Percentiles rank a stretch among this genome's conserved stretches.
These are phyloP conservation scores for Sebastes vulpes DNA, from an alignment of 2,797 vertebrate species.

Conservation along the genomic window DNA sequence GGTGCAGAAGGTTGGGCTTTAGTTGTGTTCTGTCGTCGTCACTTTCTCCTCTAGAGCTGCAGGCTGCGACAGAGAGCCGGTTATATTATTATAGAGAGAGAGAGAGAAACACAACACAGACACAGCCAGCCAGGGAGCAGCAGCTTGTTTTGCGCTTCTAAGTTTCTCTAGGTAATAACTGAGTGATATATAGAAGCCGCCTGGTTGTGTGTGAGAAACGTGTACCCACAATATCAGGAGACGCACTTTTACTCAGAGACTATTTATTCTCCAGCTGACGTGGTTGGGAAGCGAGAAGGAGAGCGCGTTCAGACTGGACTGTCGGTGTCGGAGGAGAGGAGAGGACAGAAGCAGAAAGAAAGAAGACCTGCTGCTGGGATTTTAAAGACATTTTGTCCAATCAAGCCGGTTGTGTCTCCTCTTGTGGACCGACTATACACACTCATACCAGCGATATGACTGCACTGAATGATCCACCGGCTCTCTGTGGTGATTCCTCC, in stretches of 20 bases:
- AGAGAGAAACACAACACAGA: slow-evolving; percentile 16
- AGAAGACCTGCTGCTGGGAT: slow-evolving; percentile 72
- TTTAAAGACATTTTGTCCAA: slow-evolving; percentile 72
- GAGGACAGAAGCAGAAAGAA: slow-evolving; percentile 12
- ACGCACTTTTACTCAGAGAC: slow-evolving; percentile 65
- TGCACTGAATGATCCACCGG: slow-evolving; percentile 64
- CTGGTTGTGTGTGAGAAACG: slow-evolving; percentile 36
- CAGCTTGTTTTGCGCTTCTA: slow-evolving; percentile 16
- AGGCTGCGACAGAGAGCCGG: slow-evolving; percentile 65
- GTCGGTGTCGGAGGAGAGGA: slow-evolving; percentile 26
- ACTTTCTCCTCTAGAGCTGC: slow-evolving; percentile 68
- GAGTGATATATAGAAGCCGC: not conserved
- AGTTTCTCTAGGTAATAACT: slow-evolving; percentile 17
- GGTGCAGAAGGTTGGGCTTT: slow-evolving; percentile 83
- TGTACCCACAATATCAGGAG: slow-evolving; percentile 34
- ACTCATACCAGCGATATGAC: slow-evolving; percentile 71
- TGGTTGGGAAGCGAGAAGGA: slow-evolving; percentile 48
- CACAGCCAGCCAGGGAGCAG: slow-evolving; percentile 19
- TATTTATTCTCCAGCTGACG: slow-evolving; percentile 66
- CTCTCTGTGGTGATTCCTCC: slow-evolving; percentile 75
- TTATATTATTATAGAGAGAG: not conserved
- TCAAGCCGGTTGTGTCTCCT: slow-evolving; percentile 63
- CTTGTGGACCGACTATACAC: slow-evolving; percentile 56
- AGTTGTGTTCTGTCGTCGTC: slow-evolving; percentile 74
- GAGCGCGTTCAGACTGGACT: slow-evolving; percentile 42